Conservation (phyloP, 1,140 invertebrate species). For the Solenopsis fugax region DNA sequence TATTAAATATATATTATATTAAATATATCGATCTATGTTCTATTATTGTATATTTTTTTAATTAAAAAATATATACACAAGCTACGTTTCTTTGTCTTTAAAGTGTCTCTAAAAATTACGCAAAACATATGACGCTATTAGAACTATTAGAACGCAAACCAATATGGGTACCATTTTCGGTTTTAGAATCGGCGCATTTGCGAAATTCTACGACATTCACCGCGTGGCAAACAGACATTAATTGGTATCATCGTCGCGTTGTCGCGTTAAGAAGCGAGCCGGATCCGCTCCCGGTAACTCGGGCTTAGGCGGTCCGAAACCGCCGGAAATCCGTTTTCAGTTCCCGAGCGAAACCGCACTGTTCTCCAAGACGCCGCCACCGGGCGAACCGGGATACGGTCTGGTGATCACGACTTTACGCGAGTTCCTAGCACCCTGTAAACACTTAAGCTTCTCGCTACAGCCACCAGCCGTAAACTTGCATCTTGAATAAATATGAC, state of each 20-base stretch:
- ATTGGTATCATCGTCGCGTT: slow-evolving; percentile 66
- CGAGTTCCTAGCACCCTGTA: slow-evolving; percentile 68
- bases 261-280: slow-evolving; percentile 54
- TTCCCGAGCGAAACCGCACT: slow-evolving; percentile 57
- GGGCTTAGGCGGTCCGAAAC: slow-evolving; percentile 61
- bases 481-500: slow-evolving; percentile 60
- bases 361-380: slow-evolving; percentile 64
- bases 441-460: slow-evolving; percentile 62
- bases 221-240: slow-evolving; percentile 57
- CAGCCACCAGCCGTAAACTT: slow-evolving; percentile 37
- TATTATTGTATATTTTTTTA: not conserved
- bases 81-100: not conserved
- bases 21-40: too few species aligned
- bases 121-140: not conserved
- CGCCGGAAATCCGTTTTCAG: slow-evolving; percentile 76
- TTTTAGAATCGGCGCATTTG: slow-evolving; percentile 7
- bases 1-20: too few species aligned
- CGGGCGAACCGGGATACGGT: slow-evolving; percentile 69
- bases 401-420: slow-evolving; percentile 69
- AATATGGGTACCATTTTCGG: not conserved
- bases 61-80: not conserved
- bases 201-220: not conserved
- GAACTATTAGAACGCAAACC: not conserved
- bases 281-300: slow-evolving; percentile 58
- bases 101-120: not conserved